A percentile compares a stretch with the other conserved stretches of the same genome.
These are phyloP conservation scores for Hydriomena furcata DNA, from an alignment of 2,888 invertebrate species.

Conservation along the genomic window DNA sequence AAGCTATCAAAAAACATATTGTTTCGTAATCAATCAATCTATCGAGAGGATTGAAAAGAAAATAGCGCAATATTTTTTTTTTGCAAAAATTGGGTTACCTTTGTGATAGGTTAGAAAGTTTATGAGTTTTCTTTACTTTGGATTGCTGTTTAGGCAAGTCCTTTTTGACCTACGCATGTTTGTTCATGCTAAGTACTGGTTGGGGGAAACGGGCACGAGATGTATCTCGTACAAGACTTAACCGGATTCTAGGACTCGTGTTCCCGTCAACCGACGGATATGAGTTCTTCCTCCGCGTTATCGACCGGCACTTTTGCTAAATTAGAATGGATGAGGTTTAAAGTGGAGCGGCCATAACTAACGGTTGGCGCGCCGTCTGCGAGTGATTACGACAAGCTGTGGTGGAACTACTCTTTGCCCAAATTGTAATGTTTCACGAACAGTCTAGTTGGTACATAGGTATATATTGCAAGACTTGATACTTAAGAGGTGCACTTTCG, in stretches of 20 bases:
- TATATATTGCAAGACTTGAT: no score
- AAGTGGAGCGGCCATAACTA: constrained; percentile 80
- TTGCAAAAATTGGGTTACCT: no score
- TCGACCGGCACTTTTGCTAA: constrained; percentile 82
- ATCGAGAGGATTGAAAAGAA: no score
- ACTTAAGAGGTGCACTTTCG: no score
- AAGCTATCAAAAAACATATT: no score
- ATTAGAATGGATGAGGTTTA: constrained; percentile 83
- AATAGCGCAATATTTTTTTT: no score
- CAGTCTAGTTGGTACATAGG: no score
- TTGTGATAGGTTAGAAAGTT: no score
- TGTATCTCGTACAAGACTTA: constrained; percentile 12
- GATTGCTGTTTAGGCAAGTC: no score
- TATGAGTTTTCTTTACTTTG: no score
- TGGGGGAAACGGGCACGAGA: background rate
- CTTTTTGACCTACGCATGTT: no score
- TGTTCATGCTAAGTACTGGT: background rate
- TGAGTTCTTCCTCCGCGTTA: constrained; percentile 79
- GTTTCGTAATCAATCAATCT: no score
- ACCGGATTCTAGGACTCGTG: constrained; percentile 37
- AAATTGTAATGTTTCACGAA: constrained; percentile 10
- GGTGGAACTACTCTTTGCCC: constrained; percentile 25
- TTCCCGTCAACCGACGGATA: constrained; percentile 67
- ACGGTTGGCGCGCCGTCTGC: constrained; percentile 64
- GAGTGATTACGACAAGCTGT: constrained; percentile 28